Percentiles rank a stretch among this genome's conserved stretches.
These are phyloP conservation scores for Austrolebias charrua DNA, from an alignment of 2,797 vertebrate species.

Conservation along the genomic window DNA sequence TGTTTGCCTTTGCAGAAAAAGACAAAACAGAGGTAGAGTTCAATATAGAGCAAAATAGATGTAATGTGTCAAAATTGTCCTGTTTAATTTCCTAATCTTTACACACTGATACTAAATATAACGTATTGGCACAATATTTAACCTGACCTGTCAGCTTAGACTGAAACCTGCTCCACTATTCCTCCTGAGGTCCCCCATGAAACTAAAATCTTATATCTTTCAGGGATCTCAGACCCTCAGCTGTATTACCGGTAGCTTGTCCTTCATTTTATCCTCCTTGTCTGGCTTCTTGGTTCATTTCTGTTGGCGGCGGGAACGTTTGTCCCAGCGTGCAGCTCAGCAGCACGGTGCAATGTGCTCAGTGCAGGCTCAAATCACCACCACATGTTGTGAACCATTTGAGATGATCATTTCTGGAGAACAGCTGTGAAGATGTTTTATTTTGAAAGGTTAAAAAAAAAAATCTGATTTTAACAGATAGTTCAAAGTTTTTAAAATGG, in stretches of 20 bases:
- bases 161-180: background rate
- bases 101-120: background rate
- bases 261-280: slow-evolving; percentile 1
- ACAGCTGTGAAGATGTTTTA: background rate
- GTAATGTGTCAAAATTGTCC: background rate
- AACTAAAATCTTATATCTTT: background rate
- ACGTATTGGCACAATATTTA: background rate
- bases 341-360: background rate
- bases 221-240: background rate
- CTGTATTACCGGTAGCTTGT: slow-evolving; percentile 2
- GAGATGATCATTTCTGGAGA: slow-evolving; percentile 1
- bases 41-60: no score
- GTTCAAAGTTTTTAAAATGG: no score
- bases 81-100: background rate
- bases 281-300: slow-evolving; percentile 8
- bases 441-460: background rate
- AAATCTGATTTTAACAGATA: background rate
- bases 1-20: background rate
- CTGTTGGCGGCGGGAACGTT: slow-evolving; percentile 6
- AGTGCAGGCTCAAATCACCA: slow-evolving; percentile 6
- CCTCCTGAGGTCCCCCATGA: background rate
- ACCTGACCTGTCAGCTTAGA: slow-evolving; percentile 1
- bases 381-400: slow-evolving; percentile 10
- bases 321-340: slow-evolving; percentile 11
- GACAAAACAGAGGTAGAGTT: background rate